Base-by-base conservation (phyloP, 1,140 invertebrate genomes). In the Atopsyche davidsoni region DNA sequence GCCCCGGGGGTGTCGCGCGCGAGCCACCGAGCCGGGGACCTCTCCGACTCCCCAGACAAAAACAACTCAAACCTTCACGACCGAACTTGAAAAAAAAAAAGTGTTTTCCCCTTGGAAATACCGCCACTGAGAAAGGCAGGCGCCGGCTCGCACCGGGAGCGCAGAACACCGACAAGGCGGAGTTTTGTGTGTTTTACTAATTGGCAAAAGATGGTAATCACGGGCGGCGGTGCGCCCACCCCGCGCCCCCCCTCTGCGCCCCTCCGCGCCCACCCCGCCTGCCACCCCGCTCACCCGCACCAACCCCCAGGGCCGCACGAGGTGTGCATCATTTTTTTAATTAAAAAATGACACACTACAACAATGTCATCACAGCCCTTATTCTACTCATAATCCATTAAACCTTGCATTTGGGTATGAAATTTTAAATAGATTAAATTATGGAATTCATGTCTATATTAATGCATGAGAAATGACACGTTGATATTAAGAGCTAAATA, bases 111-210 rank as follows among this genome's bases (percentile, higher is more conserved):
- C 24, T 28, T 28, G 6, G 6, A n/a, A 28, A 28, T 28, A 6
- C 24, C n/a, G 24, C 24, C 24, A 28, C 6, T 7, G 24, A 28
- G 6, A 28, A 28, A 28, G 6, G 24, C 6, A 28, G 28, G n/a
- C n/a, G n/a, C 14, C 2, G 68, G 69, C 66, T 69, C 67, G 66
- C 70, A 70, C 67, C 68, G 67, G 69, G 67, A 67, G 67, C 66
- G 53, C 60, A 64, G 65, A 69, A 69, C 69, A 72, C 48, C 66
- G 63, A 59, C 62, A 61, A 68, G 69, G 69, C 68, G 71, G 71
- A 74, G 71, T 74, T 72, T 72, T 74, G 71, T 74, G 66, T 74
- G 70, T 70, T 72, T 70, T 72, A 71, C 72, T 74, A 74, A 74
- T 74, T 74, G 70, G 70, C 61, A 69, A 72, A 74, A 72, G 72